Base-by-base conservation (phyloP, 2,888 invertebrate species). In the Drosophila atroscutellata region DNA sequence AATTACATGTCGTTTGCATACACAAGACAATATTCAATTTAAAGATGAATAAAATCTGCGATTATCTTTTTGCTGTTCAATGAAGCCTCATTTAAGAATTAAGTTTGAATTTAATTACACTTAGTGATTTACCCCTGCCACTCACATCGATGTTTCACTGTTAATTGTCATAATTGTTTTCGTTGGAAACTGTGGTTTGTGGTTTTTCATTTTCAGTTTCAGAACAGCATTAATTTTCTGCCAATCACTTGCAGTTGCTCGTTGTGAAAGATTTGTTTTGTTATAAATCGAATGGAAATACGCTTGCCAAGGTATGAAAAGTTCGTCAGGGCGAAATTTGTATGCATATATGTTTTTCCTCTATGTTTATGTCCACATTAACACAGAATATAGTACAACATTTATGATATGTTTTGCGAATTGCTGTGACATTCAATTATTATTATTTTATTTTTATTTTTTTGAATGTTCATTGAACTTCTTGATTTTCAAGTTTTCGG, bases 331-430 rank as follows among this genome's bases (percentile, higher is more conserved):
- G 34, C 32, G 20, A 74, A 59, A 37, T 32, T 39, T 32, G 26
- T 62, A 36, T 42, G 15, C 36, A 28, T 59, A 30, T 26, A 24
- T 57, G 24, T 54, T 52, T 61, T 37, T 15, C 6, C 28, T 52
- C 36, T 62, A 42, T 45, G 37, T 30, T 26, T 59, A 61, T 67
- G 50, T 73, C 30, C 70, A 67, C 42, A 52, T 70, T 75, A 92
- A 92, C 90, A 91, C 91, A 91, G 92, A 92, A 88, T 88, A 87
- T 92, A 81, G 70, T 92, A 93, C 93, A 92, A 93, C 93, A 93
- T 92, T 92, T 91, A 93, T 93, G 93, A 93, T 93, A 93, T 93
- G 93, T 93, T 92, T 93, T 91, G 89, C 89, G 90, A 93, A 93
- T 93, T 93, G 92, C 92, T 92, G 92, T 91, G 90, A 92, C 91